These are phyloP conservation scores for Oligia fasciuncula DNA, from an alignment of 2,888 invertebrate species.

Conservation along the genomic window DNA sequence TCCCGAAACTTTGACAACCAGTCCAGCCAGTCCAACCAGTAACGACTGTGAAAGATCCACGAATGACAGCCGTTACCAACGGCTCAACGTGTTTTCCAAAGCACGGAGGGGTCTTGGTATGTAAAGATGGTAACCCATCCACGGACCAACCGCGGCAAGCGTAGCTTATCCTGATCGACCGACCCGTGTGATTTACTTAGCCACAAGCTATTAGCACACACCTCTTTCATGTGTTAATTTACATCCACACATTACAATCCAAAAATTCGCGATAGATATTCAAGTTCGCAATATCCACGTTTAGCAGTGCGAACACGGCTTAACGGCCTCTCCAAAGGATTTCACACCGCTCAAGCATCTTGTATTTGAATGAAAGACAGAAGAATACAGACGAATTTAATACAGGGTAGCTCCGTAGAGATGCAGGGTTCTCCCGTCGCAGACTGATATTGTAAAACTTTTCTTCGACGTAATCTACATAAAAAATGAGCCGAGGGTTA, in stretches of 20 bases:
- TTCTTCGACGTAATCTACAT: constrained; percentile 89
- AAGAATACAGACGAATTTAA: constrained; percentile 84
- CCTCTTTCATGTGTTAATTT: neutral
- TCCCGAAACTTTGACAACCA: too few relatives aligned
- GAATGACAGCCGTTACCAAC: too few relatives aligned
- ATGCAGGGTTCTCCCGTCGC: constrained; percentile 78
- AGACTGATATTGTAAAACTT: constrained; percentile 89
- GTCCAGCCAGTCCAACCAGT: too few relatives aligned
- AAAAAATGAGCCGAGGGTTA: constrained; percentile 88
- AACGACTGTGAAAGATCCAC: too few relatives aligned
- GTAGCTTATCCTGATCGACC: too few relatives aligned
- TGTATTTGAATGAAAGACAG: constrained; percentile 78
- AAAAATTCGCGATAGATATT: neutral
- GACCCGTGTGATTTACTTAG: too few relatives aligned
- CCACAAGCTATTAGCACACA: too few relatives aligned
- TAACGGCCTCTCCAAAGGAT: constrained; percentile 59
- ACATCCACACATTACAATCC: neutral
- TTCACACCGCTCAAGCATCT: constrained; percentile 71
- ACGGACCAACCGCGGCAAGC: too few relatives aligned
- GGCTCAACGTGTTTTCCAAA: too few relatives aligned
- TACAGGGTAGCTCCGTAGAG: constrained; percentile 77
- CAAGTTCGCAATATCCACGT: neutral
- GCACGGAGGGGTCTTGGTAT: too few relatives aligned
- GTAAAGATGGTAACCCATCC: too few relatives aligned
- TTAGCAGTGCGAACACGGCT: constrained; percentile 10